These are phyloP conservation scores for Cremastinae sp. DNA, from an alignment of 2,888 invertebrate genomes.

Conservation along the genomic window DNA sequence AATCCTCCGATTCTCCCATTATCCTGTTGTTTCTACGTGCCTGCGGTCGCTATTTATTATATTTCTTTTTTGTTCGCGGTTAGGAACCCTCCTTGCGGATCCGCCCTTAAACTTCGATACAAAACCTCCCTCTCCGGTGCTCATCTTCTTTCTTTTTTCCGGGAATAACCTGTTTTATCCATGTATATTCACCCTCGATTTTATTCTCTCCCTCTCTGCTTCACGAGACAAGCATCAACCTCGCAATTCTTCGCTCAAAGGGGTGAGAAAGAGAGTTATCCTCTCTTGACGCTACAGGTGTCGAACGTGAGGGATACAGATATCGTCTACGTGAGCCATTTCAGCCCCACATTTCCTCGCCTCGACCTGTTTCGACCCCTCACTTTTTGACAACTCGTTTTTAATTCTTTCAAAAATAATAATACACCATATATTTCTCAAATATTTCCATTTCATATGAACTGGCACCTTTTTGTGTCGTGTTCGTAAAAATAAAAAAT, in stretches of 20 bases:
- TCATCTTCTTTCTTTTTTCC: slow-evolving; percentile 6
- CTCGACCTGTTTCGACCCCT: slow-evolving; percentile 14
- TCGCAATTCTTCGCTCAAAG: slow-evolving; percentile 41
- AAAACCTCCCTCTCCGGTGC: slow-evolving; percentile 11
- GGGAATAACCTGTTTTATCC: slow-evolving; percentile 42
- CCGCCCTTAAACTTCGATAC: slow-evolving; percentile 52
- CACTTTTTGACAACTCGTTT: slow-evolving; percentile 2
- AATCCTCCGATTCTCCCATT: slow-evolving; percentile 76
- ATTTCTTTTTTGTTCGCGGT: slow-evolving; percentile 45
- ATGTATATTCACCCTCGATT: slow-evolving; percentile 41
- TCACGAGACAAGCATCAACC: slow-evolving; percentile 38
- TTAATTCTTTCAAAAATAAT: no score
- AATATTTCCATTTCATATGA: no score
- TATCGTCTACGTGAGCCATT: slow-evolving; percentile 63
- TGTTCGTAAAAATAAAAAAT: no score
- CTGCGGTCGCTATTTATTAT: slow-evolving; percentile 75
- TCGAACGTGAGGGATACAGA: slow-evolving; percentile 75
- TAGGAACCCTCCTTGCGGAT: slow-evolving; percentile 21
- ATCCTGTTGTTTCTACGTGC: slow-evolving; percentile 74
- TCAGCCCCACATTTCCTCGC: slow-evolving; percentile 38
- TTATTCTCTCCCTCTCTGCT: slow-evolving; percentile 11
- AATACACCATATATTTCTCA: no score
- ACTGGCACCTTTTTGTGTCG: no score
- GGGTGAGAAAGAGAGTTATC: slow-evolving; percentile 44
- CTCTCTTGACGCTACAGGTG: slow-evolving; percentile 76